phyloP scores from a whole-genome alignment of 2,888 invertebrate genomes.

The Cyclophora punctaria region DNA sequence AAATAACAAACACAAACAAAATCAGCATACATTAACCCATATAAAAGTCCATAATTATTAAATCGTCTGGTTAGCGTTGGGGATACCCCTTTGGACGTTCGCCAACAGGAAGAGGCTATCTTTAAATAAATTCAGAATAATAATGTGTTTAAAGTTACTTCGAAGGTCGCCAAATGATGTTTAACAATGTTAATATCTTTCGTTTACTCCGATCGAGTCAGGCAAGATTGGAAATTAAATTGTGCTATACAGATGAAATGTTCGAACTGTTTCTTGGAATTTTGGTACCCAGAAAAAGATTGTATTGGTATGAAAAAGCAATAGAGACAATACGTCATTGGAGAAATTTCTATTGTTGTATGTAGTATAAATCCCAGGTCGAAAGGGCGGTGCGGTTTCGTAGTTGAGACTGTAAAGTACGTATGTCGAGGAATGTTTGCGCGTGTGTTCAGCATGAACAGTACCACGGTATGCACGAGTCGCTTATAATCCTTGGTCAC shows the following conservation, averaged over 20 bases:
- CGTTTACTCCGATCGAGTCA: conserved; percentile 1
- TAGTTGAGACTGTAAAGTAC: background rate
- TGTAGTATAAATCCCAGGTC: no score
- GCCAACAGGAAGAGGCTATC: conserved; percentile 67
- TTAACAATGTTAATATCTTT: background rate
- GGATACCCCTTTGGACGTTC: conserved; percentile 65
- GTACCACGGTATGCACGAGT: conserved; percentile 43
- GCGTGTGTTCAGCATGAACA: conserved; percentile 36
- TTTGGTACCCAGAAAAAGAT: no score
- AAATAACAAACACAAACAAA: conserved; percentile 35
- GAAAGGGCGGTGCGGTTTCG: no score
- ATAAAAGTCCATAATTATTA: conserved; percentile 62
- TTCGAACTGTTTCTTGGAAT: no score
- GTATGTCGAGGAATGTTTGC: conserved; percentile 20
- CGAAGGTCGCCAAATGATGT: conserved; percentile 19
- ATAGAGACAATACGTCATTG: no score
- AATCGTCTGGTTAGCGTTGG: conserved; percentile 66
- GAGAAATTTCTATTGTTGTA: no score
- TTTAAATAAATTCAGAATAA: conserved; percentile 64
- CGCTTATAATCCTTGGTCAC: conserved; percentile 48
- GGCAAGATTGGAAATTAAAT: no score
- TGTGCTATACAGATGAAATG: no score
- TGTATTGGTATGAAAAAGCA: no score
- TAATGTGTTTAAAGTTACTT: conserved; percentile 41
- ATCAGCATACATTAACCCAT: conserved; percentile 45